Evolutionary conservation across 1,140 invertebrate genomes (phyloP).

Genomic region (Drosophila bocki): DNA sequence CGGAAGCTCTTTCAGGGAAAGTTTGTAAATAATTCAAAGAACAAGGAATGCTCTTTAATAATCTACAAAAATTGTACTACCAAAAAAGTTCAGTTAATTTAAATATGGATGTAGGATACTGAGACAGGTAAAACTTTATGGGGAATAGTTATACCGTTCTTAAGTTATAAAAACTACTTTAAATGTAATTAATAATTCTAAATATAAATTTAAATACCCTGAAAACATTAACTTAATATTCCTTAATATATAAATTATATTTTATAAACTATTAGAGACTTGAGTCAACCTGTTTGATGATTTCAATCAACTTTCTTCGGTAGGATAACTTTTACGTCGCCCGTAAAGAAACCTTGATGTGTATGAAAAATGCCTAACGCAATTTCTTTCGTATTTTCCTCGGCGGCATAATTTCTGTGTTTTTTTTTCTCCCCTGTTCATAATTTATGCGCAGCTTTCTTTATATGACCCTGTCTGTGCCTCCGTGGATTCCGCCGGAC

Average conservation of each 20-base stretch:
- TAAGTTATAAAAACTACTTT: background rate
- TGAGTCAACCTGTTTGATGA: background rate
- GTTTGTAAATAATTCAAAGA: background rate
- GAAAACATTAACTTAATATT: background rate
- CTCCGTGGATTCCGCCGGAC: constrained; percentile 39
- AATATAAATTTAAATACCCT: background rate
- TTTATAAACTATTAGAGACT: background rate
- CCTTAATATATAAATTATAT: no score
- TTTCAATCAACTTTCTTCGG: background rate
- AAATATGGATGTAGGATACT: background rate
- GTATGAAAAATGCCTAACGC: constrained; percentile 37
- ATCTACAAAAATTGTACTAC: no score
- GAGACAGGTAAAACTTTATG: background rate
- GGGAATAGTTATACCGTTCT: no score
- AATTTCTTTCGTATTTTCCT: constrained; percentile 36
- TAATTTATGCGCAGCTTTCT: constrained; percentile 79
- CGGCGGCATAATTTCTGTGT: constrained; percentile 21
- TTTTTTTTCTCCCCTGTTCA: constrained; percentile 60
- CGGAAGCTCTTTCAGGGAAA: background rate
- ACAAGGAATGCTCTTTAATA: constrained; percentile 9
- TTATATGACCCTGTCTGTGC: constrained; percentile 48
- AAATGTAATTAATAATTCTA: background rate
- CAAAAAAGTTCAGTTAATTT: background rate
- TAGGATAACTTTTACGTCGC: background rate
- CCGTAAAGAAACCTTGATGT: constrained; percentile 15